Evolutionary conservation across 2,888 invertebrate genomes (phyloP), one percentile per base, ranked within the genome.

Genomic region (Trissoscelio sp.): DNA sequence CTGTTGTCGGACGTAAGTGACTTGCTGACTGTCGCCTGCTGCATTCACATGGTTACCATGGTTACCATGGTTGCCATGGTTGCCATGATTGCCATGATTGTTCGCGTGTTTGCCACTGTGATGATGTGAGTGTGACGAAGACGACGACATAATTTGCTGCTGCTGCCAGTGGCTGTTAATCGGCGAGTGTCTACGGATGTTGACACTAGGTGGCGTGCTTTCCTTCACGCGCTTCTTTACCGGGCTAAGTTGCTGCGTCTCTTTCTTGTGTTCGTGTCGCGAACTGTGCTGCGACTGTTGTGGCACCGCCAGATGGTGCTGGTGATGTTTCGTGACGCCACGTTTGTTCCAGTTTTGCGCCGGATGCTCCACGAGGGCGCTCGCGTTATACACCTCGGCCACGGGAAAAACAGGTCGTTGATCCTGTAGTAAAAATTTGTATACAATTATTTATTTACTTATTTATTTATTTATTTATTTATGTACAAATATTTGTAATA

Each of bases 141-240:
- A 3, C 11, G 62, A 86, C 79, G 86, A 28, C 28, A 28, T 83
- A 9, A 85, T 74, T 57, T 85, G 79, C 78, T 87, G 82, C 14
- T 84, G 85, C 31, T 82, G 82, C 85, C 92, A 92, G 91, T 93
- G 93, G 58, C 92, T 91, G 28, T 89, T 89, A 28, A 88, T 88
- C 80, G 92, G 89, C 87, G 92, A 88, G 73, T 89, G 91, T 28
- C 91, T 86, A 53, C 91, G 88, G 83, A 88, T 88, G 46, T 92
- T 92, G n/a, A n/a, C n/a, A 84, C 91, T 92, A 1, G 97, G 98
- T 20, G 98, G 98, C 20, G 98, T 97, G 88, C 97, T 97, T 90
- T 98, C 98, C 91, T 98, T 98, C 46, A 98, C 98, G 14, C 98
- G 94, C 91, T 99, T 99, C 93, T 99, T 99, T 22, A 98, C 98